Conservation (phyloP, 1,140 invertebrate genomes). For the Trichonephila inaurata region DNA sequence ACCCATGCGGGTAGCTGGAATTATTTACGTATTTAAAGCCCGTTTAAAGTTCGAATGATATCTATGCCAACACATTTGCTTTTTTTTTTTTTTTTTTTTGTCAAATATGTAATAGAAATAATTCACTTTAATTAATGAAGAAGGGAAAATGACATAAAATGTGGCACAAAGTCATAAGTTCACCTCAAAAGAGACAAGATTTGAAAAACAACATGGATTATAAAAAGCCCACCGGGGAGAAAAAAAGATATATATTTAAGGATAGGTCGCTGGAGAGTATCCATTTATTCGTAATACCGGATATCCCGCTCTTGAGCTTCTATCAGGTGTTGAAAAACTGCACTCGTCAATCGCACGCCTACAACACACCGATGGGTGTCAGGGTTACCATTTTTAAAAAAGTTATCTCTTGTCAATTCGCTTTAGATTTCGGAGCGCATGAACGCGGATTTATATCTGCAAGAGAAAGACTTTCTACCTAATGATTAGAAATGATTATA, state of each 20-base stretch:
- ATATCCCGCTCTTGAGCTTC: conserved; percentile 27
- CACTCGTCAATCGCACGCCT: neutral
- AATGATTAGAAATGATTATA: too few relatives aligned
- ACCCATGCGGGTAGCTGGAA: too few relatives aligned
- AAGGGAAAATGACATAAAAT: neutral
- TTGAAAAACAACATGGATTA: neutral
- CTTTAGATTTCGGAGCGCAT: too few relatives aligned
- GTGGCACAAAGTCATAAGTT: neutral
- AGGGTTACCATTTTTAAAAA: conserved; percentile 2
- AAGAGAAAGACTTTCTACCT: too few relatives aligned
- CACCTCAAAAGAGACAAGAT: neutral
- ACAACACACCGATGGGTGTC: neutral
- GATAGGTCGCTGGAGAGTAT: neutral
- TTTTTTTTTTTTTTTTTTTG: too few relatives aligned
- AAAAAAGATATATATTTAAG: neutral
- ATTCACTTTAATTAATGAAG: too few relatives aligned
- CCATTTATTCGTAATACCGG: neutral
- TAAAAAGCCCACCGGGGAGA: neutral
- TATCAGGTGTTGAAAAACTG: conserved; percentile 51
- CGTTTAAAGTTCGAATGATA: too few relatives aligned
- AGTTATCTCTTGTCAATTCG: neutral
- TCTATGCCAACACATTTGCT: too few relatives aligned
- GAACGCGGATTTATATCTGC: too few relatives aligned
- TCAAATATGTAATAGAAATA: too few relatives aligned
- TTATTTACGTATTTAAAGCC: too few relatives aligned